A percentile compares a stretch with the other conserved stretches of the same genome.
These are phyloP conservation scores for Arrhamphus sclerolepis DNA, from an alignment of 2,797 vertebrate genomes.

Conservation along the genomic window DNA sequence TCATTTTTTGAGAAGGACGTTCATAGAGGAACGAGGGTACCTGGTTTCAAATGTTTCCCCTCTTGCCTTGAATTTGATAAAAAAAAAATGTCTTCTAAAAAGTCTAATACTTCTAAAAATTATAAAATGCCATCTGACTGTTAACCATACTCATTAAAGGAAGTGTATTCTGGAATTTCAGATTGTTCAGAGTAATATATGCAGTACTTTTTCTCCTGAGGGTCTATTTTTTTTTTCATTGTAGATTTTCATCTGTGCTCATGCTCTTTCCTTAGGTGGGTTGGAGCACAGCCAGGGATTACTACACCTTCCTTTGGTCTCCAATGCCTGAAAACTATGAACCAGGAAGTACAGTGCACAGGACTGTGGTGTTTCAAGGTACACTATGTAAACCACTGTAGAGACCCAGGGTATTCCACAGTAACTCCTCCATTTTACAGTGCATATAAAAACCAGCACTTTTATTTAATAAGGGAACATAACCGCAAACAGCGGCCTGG, in stretches of 20 bases:
- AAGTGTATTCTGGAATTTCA: not conserved
- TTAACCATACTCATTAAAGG: not conserved
- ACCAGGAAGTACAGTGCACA: slow-evolving; percentile 89
- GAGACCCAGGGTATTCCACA: slow-evolving; percentile 60
- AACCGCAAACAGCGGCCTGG: slow-evolving; percentile 72
- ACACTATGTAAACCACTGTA: slow-evolving; percentile 57
- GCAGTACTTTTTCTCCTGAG: not conserved
- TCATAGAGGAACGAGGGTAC: slow-evolving; percentile 24
- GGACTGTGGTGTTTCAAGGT: slow-evolving; percentile 95
- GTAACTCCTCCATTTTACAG: slow-evolving; percentile 75
- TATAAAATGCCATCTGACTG: not conserved
- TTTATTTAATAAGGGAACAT: slow-evolving; percentile 78
- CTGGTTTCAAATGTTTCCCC: slow-evolving; percentile 64
- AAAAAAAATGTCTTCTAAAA: not conserved
- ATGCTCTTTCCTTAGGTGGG: slow-evolving; percentile 85
- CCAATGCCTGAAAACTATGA: slow-evolving; percentile 92
- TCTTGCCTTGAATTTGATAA: slow-evolving; percentile 27
- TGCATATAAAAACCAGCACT: slow-evolving; percentile 75
- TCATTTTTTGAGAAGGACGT: slow-evolving; percentile 51
- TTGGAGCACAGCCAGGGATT: slow-evolving; percentile 98
- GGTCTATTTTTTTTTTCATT: not conserved
- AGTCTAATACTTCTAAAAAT: not conserved
- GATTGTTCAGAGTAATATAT: not conserved
- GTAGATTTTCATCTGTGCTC: slow-evolving; percentile 1
- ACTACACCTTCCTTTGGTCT: slow-evolving; percentile 98